phyloP scores from a whole-genome alignment of 2,113 vertebrate genomes.

The Rattus norvegicus region DNA sequence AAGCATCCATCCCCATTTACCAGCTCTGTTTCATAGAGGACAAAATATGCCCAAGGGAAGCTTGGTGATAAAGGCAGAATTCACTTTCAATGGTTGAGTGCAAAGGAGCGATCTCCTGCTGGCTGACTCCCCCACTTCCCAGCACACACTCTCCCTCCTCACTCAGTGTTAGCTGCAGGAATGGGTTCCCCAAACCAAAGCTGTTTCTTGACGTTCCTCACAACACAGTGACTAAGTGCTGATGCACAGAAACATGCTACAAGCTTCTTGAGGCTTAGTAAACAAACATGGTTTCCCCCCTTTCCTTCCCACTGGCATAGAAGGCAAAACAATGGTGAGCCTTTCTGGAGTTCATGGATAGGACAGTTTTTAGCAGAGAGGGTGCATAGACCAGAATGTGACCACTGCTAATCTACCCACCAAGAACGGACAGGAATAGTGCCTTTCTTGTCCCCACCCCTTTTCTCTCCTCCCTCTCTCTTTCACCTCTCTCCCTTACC shows the following conservation, averaged over 20 bases:
- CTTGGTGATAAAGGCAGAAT: neutral
- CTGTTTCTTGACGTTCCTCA: constrained; percentile 10
- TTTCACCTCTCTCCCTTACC: neutral
- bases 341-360: neutral
- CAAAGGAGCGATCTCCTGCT: neutral
- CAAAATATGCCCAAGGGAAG: neutral
- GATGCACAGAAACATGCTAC: neutral
- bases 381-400: neutral
- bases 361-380: neutral
- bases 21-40: neutral
- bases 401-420: neutral
- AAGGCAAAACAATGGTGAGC: neutral
- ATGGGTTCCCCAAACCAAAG: neutral
- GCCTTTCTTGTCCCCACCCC: neutral
- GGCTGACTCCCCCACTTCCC: neutral
- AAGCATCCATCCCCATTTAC: neutral
- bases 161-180: neutral
- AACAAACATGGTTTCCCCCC: neutral
- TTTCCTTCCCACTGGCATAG: neutral
- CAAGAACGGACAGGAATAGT: neutral
- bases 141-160: neutral
- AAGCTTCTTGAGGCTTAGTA: neutral
- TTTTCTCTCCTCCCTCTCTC: neutral
- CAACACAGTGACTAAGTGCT: neutral
- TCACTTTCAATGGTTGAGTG: neutral